Evolutionary conservation across 2,888 invertebrate genomes (phyloP), one percentile per base, ranked within the genome.

Genomic region (Drosophila suboccidentalis): DNA sequence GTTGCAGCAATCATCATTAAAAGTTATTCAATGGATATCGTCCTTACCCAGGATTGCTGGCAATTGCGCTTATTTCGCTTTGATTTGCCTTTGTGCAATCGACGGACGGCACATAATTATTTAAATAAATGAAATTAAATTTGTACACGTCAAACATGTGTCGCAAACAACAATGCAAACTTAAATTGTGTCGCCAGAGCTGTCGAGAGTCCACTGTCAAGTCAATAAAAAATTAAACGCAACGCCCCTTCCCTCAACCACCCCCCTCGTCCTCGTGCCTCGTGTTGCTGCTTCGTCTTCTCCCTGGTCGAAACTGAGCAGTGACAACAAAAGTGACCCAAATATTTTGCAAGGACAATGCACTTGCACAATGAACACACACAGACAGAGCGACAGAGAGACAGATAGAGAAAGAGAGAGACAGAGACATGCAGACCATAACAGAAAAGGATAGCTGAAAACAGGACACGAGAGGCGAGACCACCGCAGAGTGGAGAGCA

Each of bases 1-100:
- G 89, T 87, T 88, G 89, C 90, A 77, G 88, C 90, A 89, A 89
- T 89, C 89, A 89, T 89, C 88, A 90, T 89, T 89, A 89, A 89
- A 90, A 82, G 80, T 89, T 90, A 90, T 89, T 90, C 90, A 89
- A 89, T 83, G 90, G 72, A 68, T 71, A 70, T 72, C 29, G 46
- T 60, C 29, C 51, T 68, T 60, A 22, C 46, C 13, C 44, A 43
- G 55, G 53, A 71, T 81, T 73, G 72, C 69, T 81, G 81, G 87
- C 69, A 75, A 78, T 78, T 83, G 70, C 60, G 69, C 74, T 67
- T 63, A 78, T 78, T 83, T 71, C 60, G 69, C 74, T 67, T 63
- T 65, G 82, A 58, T 68, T 77, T 79, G 73, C 85, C 72, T 68
- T 86, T 81, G 87, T 81, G 69, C 74, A 43, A 46, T 26, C 17